Percentiles rank a stretch among this genome's conserved stretches.
Conservation (phyloP, 2,888 invertebrate species). For the Athrips mouffetella region DNA sequence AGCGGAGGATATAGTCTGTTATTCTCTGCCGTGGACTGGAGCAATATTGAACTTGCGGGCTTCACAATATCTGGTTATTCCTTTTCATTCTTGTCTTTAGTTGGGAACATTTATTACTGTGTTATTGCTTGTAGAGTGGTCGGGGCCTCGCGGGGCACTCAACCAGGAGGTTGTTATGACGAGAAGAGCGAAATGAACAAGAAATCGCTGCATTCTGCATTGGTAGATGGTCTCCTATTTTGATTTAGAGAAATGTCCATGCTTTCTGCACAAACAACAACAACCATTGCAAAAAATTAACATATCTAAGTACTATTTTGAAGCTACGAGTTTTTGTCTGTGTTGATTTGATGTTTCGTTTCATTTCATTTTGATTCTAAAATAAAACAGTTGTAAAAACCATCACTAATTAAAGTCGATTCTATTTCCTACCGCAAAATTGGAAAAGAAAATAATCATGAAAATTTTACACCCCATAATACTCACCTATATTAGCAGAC, state of each 20-base stretch:
- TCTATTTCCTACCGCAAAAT: not conserved
- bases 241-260: constrained; percentile 4
- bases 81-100: constrained; percentile 67
- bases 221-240: constrained; percentile 21
- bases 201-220: constrained; percentile 58
- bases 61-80: constrained; percentile 71
- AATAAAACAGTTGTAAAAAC: not conserved
- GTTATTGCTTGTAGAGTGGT: constrained; percentile 64
- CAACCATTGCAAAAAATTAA: constrained; percentile 32
- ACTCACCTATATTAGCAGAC: constrained; percentile 10
- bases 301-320: too few species aligned
- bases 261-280: not conserved
- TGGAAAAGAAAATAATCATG: constrained; percentile 9
- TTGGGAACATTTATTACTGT: constrained; percentile 70
- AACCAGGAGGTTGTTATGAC: constrained; percentile 75
- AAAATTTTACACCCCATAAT: constrained; percentile 2
- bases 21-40: constrained; percentile 33
- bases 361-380: too few species aligned
- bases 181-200: constrained; percentile 68
- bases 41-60: constrained; percentile 65
- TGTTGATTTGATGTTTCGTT: too few species aligned
- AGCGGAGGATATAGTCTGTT: constrained; percentile 36
- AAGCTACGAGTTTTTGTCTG: too few species aligned
- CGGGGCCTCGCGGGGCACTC: constrained; percentile 62
- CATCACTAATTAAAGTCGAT: not conserved